Percentiles rank a stretch among this genome's conserved stretches.
These are phyloP conservation scores for Drosophila ohnishii DNA, from an alignment of 1,140 invertebrate genomes.

Conservation along the genomic window DNA sequence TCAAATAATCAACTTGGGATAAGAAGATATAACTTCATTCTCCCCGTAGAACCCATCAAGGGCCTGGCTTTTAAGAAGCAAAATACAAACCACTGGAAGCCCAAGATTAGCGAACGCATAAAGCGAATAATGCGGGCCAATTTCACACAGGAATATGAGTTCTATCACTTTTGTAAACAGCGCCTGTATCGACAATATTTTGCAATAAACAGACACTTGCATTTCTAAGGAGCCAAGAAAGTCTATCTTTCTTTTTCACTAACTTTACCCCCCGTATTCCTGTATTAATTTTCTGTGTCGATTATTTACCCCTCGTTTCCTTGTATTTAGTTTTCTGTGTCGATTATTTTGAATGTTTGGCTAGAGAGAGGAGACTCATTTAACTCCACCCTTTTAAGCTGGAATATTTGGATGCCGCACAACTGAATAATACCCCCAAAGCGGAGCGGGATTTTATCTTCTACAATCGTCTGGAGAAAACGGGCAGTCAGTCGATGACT, in stretches of 20 bases:
- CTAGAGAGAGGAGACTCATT: neutral
- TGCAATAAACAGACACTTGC: constrained; percentile 55
- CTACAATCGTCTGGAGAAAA: constrained; percentile 95
- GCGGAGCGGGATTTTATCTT: constrained; percentile 86
- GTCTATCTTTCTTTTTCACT: constrained; percentile 17
- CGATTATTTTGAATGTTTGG: neutral
- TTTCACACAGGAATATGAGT: constrained; percentile 70
- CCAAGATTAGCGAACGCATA: constrained; percentile 49
- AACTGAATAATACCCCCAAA: constrained; percentile 90
- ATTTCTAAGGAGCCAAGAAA: constrained; percentile 5
- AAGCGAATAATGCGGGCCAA: constrained; percentile 56
- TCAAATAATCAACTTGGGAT: constrained; percentile 77
- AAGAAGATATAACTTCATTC: neutral
- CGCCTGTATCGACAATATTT: constrained; percentile 68
- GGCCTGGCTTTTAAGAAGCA: constrained; percentile 35
- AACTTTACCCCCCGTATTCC: constrained; percentile 8
- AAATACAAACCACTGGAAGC: constrained; percentile 69
- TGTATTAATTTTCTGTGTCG: constrained; percentile 7
- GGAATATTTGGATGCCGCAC: constrained; percentile 58
- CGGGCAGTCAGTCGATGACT: constrained; percentile 94
- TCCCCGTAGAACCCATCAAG: constrained; percentile 31
- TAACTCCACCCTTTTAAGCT: constrained; percentile 57
- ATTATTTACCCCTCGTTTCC: neutral
- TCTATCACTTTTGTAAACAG: constrained; percentile 73
- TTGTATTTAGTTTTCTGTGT: constrained; percentile 11